These are phyloP conservation scores for Petaurus breviceps DNA, from an alignment of 2,113 vertebrate genomes.

Conservation along the genomic window DNA sequence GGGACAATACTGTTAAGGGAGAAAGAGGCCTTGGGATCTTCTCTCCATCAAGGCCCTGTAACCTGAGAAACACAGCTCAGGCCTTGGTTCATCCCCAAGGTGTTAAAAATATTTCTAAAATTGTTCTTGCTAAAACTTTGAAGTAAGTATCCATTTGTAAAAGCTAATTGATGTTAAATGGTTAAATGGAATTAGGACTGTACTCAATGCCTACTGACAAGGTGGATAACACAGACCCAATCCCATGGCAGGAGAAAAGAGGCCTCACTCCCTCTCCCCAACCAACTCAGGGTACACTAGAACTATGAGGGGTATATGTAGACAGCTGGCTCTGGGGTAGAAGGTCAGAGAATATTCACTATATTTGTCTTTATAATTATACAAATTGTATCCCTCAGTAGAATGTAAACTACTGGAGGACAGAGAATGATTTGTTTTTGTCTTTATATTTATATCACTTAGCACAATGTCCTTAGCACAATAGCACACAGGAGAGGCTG, in stretches of 20 bases:
- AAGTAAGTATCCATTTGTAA: neutral
- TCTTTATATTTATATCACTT: neutral
- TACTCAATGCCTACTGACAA: neutral
- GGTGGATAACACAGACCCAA: too few species aligned
- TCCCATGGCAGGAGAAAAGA: too few species aligned
- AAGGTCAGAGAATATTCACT: neutral
- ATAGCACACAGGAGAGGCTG: neutral
- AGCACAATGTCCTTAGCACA: neutral
- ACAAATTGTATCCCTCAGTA: neutral
- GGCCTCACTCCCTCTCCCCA: too few species aligned
- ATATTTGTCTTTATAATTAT: neutral
- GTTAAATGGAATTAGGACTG: neutral
- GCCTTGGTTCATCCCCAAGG: neutral
- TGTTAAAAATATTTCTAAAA: neutral
- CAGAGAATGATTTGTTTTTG: neutral
- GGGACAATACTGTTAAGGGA: neutral
- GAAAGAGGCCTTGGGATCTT: neutral
- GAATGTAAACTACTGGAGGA: slow-evolving; percentile 7
- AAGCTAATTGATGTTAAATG: neutral
- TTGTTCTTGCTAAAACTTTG: neutral
- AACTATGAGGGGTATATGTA: too few species aligned
- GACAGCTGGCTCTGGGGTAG: neutral
- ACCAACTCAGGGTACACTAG: too few species aligned
- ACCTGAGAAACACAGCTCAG: neutral
- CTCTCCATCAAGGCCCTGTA: neutral